Conservation (phyloP, 2,113 vertebrate species). For the Zosterops lateralis region DNA sequence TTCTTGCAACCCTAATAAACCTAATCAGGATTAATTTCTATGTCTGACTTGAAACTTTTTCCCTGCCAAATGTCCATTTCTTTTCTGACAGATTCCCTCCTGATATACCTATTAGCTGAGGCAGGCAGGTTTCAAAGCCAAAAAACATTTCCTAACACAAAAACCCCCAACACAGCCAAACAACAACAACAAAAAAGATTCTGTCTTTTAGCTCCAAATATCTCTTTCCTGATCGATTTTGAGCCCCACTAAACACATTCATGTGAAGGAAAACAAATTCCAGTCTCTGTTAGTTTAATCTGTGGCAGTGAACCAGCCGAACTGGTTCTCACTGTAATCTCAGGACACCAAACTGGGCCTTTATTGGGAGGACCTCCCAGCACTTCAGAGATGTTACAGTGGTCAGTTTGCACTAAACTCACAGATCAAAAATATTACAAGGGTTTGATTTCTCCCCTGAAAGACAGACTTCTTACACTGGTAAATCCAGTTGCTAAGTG, state of each 20-base stretch:
- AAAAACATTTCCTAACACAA: not conserved
- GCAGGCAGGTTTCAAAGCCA: not conserved
- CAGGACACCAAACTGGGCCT: not conserved
- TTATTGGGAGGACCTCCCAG: not conserved
- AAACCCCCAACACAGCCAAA: not conserved
- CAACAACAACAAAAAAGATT: not conserved
- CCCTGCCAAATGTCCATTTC: not conserved
- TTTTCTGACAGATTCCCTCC: not conserved
- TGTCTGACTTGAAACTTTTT: not conserved
- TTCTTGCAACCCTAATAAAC: not conserved
- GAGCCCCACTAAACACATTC: conserved; percentile 22
- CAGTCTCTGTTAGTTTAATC: conserved; percentile 5
- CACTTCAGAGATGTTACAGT: not conserved
- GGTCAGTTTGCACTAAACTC: not conserved
- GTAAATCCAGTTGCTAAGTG: not conserved
- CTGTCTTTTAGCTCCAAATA: not conserved
- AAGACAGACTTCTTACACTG: not conserved
- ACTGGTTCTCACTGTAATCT: not conserved
- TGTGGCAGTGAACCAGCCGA: not conserved
- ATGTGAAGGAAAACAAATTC: conserved; percentile 26
- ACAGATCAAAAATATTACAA: not conserved
- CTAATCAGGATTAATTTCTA: conserved; percentile 5
- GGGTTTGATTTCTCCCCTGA: not conserved
- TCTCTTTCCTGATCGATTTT: not conserved
- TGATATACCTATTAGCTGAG: not conserved